Evolutionary conservation across 2,888 invertebrate genomes (phyloP), one percentile per base, ranked within the genome.

Genomic region (Temnothorax ravouxi): DNA sequence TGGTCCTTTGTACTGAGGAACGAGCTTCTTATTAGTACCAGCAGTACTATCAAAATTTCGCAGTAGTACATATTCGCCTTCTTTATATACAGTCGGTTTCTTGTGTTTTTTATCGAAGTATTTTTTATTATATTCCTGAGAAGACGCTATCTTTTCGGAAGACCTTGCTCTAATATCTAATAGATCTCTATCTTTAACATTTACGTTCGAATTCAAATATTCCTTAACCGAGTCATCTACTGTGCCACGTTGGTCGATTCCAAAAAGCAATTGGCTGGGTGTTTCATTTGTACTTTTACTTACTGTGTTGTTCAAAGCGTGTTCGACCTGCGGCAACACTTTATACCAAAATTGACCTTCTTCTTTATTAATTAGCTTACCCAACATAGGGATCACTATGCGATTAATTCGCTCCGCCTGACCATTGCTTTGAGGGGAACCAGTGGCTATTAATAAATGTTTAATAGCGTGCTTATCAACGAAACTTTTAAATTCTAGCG

Each of bases 221-320:
- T 77, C 75, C 18, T 69, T 34, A 1, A 87, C 8, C 38, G 41
- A 34, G 80, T 92, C 91, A 18, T 85, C 29, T 1, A 88, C 66
- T 34, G 34, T 34, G 8, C 91, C 90, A 52, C 87, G 87, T 61
- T 94, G 93, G 38, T 88, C 67, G 3, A 91, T 74, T 3, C 92
- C 93, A 71, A 93, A 93, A 34, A 93, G 79, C 29, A 93, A 83
- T 62, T 77, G 87, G 72, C 91, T 90, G 0, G 92, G 91, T 0
- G 92, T 91, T 62, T 82, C 47, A 4, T 56, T 66, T 0, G 93
- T 94, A 11, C 89, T 79, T 79, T 91, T 89, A 64, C 87, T 87
- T 18, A 92, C 75, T 2, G 15, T 47, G 8, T 44, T 59, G 52
- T n/a, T 41, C n/a, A 72, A 75, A 41, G 87, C 86, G 47, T 85